These are phyloP conservation scores for Oscheius sp. DNA, from an alignment of 2,888 invertebrate genomes.

Conservation along the genomic window DNA sequence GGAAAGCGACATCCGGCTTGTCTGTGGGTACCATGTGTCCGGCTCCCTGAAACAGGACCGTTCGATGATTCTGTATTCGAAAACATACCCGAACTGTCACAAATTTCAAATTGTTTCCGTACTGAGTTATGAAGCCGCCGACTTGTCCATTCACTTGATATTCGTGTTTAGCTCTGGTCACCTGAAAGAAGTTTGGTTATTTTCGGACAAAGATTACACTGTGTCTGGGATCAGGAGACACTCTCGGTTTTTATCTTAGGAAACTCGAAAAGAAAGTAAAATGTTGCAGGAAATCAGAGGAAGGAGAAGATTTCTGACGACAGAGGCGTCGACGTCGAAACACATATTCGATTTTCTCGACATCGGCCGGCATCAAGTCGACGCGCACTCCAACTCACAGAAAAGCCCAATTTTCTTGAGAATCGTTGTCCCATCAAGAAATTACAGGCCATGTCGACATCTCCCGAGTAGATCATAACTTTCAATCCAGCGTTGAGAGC, in stretches of 20 bases:
- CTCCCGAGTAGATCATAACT: slow-evolving; percentile 37
- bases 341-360: too few species aligned
- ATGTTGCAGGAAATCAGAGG: neutral
- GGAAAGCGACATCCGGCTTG: slow-evolving; percentile 35
- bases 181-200: slow-evolving; percentile 39
- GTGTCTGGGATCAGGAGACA: slow-evolving; percentile 12
- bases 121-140: slow-evolving; percentile 55
- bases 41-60: slow-evolving; percentile 7
- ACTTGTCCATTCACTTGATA: slow-evolving; percentile 52
- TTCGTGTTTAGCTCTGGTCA: slow-evolving; percentile 41
- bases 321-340: too few species aligned
- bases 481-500: slow-evolving; percentile 52
- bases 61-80: neutral
- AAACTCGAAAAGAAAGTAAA: too few species aligned
- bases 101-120: slow-evolving; percentile 47
- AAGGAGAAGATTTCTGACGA: too few species aligned
- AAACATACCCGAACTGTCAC: slow-evolving; percentile 41
- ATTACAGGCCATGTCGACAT: slow-evolving; percentile 63
- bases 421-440: slow-evolving; percentile 58
- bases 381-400: slow-evolving; percentile 40
- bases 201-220: neutral
- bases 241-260: too few species aligned
- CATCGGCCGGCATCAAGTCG: too few species aligned
- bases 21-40: slow-evolving; percentile 39
- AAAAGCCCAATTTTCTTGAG: slow-evolving; percentile 50